These are phyloP conservation scores for Agrilus cyanescens DNA, from an alignment of 2,888 invertebrate genomes.

Conservation along the genomic window DNA sequence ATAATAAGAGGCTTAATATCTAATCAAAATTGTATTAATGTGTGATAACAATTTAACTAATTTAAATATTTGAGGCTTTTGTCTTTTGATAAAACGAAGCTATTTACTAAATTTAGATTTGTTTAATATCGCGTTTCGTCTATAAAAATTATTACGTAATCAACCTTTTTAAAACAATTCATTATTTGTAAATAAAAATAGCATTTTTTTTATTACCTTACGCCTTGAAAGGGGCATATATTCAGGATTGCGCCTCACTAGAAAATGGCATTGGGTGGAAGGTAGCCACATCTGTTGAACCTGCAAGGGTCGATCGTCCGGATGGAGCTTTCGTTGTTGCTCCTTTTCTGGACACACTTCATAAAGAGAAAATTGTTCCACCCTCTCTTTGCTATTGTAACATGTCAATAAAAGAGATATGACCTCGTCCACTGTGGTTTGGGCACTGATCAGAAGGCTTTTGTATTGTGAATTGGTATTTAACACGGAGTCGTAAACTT, in stretches of 20 bases:
- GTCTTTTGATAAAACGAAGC: too few species aligned
- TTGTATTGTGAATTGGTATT: constrained; percentile 90
- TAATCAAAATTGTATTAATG: not conserved
- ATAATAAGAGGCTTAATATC: too few species aligned
- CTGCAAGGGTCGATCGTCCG: constrained; percentile 71
- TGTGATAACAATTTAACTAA: not conserved
- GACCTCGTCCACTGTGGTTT: constrained; percentile 80
- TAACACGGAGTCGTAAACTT: constrained; percentile 83
- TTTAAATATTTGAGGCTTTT: too few species aligned
- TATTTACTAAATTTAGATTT: too few species aligned
- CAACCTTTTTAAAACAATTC: constrained; percentile 4
- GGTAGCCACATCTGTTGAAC: constrained; percentile 65
- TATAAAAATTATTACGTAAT: too few species aligned
- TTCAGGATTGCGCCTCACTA: constrained; percentile 71
- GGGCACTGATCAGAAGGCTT: constrained; percentile 76
- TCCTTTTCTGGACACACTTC: constrained; percentile 70
- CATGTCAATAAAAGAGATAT: constrained; percentile 74
- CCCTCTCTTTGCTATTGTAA: constrained; percentile 71
- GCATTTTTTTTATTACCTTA: constrained; percentile 29
- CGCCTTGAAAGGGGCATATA: constrained; percentile 50
- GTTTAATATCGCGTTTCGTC: too few species aligned
- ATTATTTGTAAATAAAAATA: not conserved
- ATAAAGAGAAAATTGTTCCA: constrained; percentile 77
- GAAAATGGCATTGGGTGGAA: constrained; percentile 62
- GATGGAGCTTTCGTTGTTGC: constrained; percentile 78